phyloP scores from a whole-genome alignment of 2,888 invertebrate species.

The Heteromurus nitidus region DNA sequence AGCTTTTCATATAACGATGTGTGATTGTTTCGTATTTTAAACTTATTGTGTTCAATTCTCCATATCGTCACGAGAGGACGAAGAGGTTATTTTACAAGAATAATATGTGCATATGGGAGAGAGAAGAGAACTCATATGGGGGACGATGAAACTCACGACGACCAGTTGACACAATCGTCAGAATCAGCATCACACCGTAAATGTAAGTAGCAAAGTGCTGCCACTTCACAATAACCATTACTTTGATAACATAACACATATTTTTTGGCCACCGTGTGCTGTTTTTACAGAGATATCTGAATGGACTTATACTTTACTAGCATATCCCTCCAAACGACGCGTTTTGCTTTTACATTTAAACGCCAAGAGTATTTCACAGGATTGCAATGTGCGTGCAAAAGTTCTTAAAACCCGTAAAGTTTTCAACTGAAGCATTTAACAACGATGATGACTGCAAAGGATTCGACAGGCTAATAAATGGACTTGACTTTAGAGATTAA shows the following conservation, averaged over 20 bases:
- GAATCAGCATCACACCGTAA: slow-evolving; percentile 25
- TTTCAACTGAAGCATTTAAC: slow-evolving; percentile 38
- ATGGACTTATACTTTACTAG: too few relatives aligned
- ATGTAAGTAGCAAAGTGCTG: slow-evolving; percentile 53
- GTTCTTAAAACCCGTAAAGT: slow-evolving; percentile 49
- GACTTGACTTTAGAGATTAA: slow-evolving; percentile 60
- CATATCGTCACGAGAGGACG: too few relatives aligned
- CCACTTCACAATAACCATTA: slow-evolving; percentile 52
- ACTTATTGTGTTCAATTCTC: too few relatives aligned
- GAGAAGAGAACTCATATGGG: too few relatives aligned
- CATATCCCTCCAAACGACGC: too few relatives aligned
- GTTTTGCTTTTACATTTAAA: too few relatives aligned
- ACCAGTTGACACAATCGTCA: slow-evolving; percentile 31
- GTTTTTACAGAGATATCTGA: too few relatives aligned
- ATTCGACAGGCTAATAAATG: slow-evolving; percentile 59
- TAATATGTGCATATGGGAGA: too few relatives aligned
- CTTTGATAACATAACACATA: slow-evolving; percentile 37
- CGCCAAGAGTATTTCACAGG: too few relatives aligned
- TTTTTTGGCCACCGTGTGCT: slow-evolving; percentile 47
- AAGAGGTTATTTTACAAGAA: too few relatives aligned
- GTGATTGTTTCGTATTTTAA: too few relatives aligned
- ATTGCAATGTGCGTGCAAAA: background rate
- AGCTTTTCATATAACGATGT: slow-evolving; percentile 16
- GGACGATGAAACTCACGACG: slow-evolving; percentile 8
- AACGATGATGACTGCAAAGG: slow-evolving; percentile 53